Evolutionary conservation across 2,888 invertebrate genomes (phyloP), one percentile per base, ranked within the genome.

Genomic region (Patella caerulea): DNA sequence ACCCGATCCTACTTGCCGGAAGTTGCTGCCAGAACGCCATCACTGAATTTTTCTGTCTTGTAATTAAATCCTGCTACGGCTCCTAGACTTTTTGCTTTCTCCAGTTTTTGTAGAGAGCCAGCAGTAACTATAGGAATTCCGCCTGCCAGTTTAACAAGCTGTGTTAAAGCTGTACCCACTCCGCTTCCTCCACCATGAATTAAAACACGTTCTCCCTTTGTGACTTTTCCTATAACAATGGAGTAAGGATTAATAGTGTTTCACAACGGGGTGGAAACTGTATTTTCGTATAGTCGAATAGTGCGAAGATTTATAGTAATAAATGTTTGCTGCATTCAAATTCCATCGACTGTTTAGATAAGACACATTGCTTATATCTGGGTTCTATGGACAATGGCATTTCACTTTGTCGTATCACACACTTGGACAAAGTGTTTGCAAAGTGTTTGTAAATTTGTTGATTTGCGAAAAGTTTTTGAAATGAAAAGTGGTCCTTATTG

Each of bases 171-270:
- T 12, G 91, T 91, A 12, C 92, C 92, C 24, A 92, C 92, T 5
- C 92, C 92, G 84, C 92, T 92, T 5, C 88, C 91, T 5, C 91
- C 92, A 53, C 91, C 92, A 79, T 92, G 92, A 29, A 92, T 88
- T 71, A 92, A 83, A n/a, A 92, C 91, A 3, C 82, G 81, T 34
- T 92, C 90, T 52, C 88, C 88, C 14, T 83, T 72, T 76, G 86
- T 74, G 7, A 91, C 79, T 17, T 88, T 85, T 15, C 90, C 91
- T 91, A 74, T 0, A 76, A 74, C 12, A 55, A 75, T 45, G 19
- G 12, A 24, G 53, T n/a, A 78, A 15, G 15, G 17, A 19, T 24
- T 29, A 55, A 70, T 34, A 52, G 45, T 45, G 9, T 45, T 45
- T 45, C 45, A 45, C 9, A 9, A 9, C 45, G 45, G 45, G 5